Evolutionary conservation across 1,140 invertebrate species (phyloP).

Genomic region (Calephelis nemesis): DNA sequence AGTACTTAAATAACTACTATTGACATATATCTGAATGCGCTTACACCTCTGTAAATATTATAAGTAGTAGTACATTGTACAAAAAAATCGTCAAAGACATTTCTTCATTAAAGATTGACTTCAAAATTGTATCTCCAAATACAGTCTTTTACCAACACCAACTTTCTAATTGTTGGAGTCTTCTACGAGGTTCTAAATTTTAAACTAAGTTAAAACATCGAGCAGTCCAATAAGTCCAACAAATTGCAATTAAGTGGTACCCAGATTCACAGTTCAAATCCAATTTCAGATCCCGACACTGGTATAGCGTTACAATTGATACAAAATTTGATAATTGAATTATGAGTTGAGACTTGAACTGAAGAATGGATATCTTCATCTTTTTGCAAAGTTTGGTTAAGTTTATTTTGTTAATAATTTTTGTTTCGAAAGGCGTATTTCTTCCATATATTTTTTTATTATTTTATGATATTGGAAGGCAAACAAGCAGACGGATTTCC

Average conservation of each 20-base stretch:
- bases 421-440: no score
- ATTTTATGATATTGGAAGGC: no score
- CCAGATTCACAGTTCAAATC: constrained; percentile 23
- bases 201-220: constrained; percentile 24
- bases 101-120: no score
- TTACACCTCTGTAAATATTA: no score
- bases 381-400: not conserved
- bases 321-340: constrained; percentile 24
- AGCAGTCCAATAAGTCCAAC: constrained; percentile 24
- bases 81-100: not conserved
- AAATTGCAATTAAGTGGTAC: constrained; percentile 29
- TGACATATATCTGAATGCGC: no score
- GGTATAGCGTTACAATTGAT: constrained; percentile 27
- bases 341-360: constrained; percentile 7
- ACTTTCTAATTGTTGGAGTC: constrained; percentile 8
- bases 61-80: no score
- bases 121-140: not conserved
- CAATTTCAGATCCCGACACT: constrained; percentile 22
- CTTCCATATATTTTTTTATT: no score
- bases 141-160: not conserved
- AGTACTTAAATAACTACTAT: no score
- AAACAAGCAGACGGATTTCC: no score
- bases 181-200: constrained; percentile 15
- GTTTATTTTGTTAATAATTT: not conserved
- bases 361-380: not conserved